These are phyloP conservation scores for Neodontobutis hainanensis DNA, from an alignment of 2,113 vertebrate species.

Conservation along the genomic window DNA sequence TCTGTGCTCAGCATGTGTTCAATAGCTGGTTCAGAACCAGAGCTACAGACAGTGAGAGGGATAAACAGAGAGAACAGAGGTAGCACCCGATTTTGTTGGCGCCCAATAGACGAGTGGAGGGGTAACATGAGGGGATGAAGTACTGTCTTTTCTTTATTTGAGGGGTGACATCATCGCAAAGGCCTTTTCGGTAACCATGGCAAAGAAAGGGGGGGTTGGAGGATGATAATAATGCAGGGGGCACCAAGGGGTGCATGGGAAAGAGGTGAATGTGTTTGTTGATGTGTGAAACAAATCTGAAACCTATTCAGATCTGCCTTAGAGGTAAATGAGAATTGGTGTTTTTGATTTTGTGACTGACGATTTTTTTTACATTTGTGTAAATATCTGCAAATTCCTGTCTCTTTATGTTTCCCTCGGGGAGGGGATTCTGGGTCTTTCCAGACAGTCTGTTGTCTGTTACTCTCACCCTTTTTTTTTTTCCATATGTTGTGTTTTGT, in stretches of 20 bases:
- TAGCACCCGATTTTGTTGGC: conserved; percentile 54
- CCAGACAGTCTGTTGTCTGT: conserved; percentile 34
- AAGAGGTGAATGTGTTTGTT: conserved; percentile 25
- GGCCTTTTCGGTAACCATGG: conserved; percentile 67
- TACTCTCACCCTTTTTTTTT: background rate
- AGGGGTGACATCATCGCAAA: conserved; percentile 67
- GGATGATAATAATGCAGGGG: conserved; percentile 4
- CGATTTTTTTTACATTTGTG: conserved; percentile 2
- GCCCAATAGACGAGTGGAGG: conserved; percentile 32
- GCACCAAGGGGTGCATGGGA: conserved; percentile 28
- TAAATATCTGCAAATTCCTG: too few relatives aligned
- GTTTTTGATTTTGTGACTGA: background rate
- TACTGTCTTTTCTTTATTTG: conserved; percentile 47
- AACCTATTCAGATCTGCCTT: background rate
- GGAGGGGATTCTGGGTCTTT: conserved; percentile 33
- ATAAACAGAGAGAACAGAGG: conserved; percentile 12
- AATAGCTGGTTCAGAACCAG: conserved; percentile 16
- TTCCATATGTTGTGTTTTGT: conserved; percentile 28
- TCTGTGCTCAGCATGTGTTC: conserved; percentile 32
- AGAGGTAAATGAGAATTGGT: background rate
- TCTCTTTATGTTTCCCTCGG: conserved; percentile 50
- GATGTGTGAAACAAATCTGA: conserved; percentile 15
- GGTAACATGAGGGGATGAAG: conserved; percentile 67
- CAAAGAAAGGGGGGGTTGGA: conserved; percentile 5
- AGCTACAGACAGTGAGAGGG: conserved; percentile 2